phyloP scores from a whole-genome alignment of 2,888 invertebrate genomes.

The Onchidella celtica region DNA sequence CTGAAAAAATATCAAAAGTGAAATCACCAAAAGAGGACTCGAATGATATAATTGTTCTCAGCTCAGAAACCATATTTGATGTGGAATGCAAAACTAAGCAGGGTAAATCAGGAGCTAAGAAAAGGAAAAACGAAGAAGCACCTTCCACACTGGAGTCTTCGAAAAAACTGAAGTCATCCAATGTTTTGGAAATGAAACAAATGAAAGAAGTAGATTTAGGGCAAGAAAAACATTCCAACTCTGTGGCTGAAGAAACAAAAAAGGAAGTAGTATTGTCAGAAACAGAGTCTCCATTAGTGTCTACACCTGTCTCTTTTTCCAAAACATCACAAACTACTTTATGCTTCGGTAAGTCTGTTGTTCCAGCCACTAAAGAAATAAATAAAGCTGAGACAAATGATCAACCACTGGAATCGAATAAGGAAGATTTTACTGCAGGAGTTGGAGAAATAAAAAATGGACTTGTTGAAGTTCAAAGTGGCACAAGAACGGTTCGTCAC shows the following conservation, averaged over 20 bases:
- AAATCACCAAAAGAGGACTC: background rate
- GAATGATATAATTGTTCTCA: slow-evolving; percentile 43
- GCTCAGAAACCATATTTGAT: slow-evolving; percentile 47
- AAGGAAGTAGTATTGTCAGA: background rate
- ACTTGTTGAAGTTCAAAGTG: too few relatives aligned
- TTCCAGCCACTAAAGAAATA: slow-evolving; percentile 3
- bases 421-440: too few relatives aligned
- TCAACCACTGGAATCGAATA: background rate
- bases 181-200: background rate
- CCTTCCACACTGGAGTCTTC: background rate
- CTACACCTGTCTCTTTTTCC: background rate
- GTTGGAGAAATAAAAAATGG: too few relatives aligned
- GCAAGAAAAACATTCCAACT: too few relatives aligned
- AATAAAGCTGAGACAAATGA: background rate
- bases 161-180: slow-evolving; percentile 1
- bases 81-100: background rate
- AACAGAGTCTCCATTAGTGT: background rate
- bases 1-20: too few relatives aligned
- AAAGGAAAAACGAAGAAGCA: background rate
- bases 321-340: slow-evolving; percentile 35
- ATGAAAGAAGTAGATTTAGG: background rate
- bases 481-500: too few relatives aligned
- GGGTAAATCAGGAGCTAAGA: background rate
- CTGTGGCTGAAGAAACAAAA: too few relatives aligned
- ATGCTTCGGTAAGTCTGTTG: slow-evolving; percentile 23